Evolutionary conservation across 2,113 vertebrate species (phyloP).

Genomic region (Chionodraco myersi): DNA sequence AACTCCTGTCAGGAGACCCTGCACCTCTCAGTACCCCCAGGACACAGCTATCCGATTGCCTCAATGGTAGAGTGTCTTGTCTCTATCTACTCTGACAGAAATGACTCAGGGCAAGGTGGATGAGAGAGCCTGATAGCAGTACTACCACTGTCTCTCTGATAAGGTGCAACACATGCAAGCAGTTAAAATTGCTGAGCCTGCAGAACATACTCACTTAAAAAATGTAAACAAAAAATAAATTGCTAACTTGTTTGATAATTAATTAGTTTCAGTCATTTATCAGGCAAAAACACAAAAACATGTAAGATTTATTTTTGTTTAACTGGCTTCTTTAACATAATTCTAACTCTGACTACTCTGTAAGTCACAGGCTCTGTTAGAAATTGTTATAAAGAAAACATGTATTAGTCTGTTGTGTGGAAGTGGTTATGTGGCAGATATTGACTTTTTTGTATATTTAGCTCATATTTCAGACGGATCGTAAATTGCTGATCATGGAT

Average conservation of each 20-base stretch:
- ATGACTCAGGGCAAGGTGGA: slow-evolving; percentile 50
- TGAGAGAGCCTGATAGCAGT: slow-evolving; percentile 42
- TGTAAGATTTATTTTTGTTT: too few species aligned
- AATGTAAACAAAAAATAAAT: neutral
- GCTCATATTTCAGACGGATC: slow-evolving; percentile 1
- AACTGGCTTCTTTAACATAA: too few species aligned
- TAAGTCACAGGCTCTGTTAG: too few species aligned
- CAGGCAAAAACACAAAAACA: too few species aligned
- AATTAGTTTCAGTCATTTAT: too few species aligned
- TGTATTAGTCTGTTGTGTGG: slow-evolving; percentile 15
- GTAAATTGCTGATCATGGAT: neutral
- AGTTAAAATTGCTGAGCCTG: slow-evolving; percentile 20
- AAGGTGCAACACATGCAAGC: slow-evolving; percentile 17
- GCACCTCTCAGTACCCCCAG: slow-evolving; percentile 19
- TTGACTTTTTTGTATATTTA: slow-evolving; percentile 12
- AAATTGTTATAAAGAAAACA: neutral
- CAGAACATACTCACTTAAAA: slow-evolving; percentile 2
- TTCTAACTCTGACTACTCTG: too few species aligned
- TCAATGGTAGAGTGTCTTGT: slow-evolving; percentile 34
- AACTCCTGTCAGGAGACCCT: slow-evolving; percentile 27
- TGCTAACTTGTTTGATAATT: too few species aligned
- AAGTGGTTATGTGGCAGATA: slow-evolving; percentile 6
- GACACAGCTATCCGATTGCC: slow-evolving; percentile 45
- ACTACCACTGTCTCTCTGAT: slow-evolving; percentile 42
- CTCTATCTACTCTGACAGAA: slow-evolving; percentile 45